phyloP scores from a whole-genome alignment of 2,888 invertebrate species.

The Hemaris fuciformis region DNA sequence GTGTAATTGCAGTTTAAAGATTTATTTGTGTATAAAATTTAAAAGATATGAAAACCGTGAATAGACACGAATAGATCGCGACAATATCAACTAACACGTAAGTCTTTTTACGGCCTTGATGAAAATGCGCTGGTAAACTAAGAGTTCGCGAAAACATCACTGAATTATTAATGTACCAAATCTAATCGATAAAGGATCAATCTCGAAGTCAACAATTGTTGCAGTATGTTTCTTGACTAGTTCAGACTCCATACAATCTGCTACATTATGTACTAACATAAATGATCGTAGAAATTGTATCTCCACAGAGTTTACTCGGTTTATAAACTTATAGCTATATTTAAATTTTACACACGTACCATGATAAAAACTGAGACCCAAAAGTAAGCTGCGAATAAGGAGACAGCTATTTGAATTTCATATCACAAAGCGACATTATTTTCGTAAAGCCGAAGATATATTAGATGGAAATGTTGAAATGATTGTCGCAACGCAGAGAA shows the following conservation, averaged over 20 bases:
- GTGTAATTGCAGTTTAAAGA: neutral
- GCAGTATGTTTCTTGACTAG: too few relatives aligned
- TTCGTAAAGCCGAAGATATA: constrained; percentile 6
- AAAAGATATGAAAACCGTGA: constrained; percentile 48
- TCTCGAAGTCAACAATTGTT: too few relatives aligned
- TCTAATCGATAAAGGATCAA: too few relatives aligned
- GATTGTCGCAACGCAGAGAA: constrained; percentile 22
- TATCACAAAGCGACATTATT: constrained; percentile 19
- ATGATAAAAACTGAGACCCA: neutral
- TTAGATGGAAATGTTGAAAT: constrained; percentile 4
- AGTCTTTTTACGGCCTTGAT: constrained; percentile 51
- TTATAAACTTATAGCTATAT: constrained; percentile 39
- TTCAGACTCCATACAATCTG: too few relatives aligned
- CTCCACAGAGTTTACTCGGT: constrained; percentile 45
- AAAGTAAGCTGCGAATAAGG: constrained; percentile 6
- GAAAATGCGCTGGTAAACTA: constrained; percentile 55
- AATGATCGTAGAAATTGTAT: too few relatives aligned
- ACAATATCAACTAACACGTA: constrained; percentile 52
- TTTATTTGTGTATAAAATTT: constrained; percentile 17
- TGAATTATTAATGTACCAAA: neutral
- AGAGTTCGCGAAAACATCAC: constrained; percentile 44
- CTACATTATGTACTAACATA: too few relatives aligned
- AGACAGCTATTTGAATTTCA: constrained; percentile 18
- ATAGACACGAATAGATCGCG: constrained; percentile 47
- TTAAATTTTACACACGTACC: constrained; percentile 29